Percentiles rank a stretch among this genome's conserved stretches.
Conservation (phyloP, 2,888 invertebrate species). For the Blomia tropicalis region DNA sequence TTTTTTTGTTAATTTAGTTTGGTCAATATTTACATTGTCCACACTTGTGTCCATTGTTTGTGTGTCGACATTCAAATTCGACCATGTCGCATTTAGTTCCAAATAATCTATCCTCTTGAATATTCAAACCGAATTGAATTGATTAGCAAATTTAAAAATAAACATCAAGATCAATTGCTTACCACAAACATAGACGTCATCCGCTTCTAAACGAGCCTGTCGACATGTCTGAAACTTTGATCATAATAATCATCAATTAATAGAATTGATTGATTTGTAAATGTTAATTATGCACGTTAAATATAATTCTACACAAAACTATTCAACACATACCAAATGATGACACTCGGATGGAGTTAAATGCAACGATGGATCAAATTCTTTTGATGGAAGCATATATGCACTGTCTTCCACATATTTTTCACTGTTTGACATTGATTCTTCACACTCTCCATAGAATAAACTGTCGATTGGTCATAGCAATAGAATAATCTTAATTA, state of each 20-base stretch:
- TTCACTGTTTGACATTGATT: constrained; percentile 26
- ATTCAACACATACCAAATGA: not conserved
- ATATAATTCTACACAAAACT: not conserved
- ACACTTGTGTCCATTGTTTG: constrained; percentile 8
- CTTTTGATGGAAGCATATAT: too few relatives aligned
- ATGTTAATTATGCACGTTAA: not conserved
- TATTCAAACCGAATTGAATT: not conserved
- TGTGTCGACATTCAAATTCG: not conserved
- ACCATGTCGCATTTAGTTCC: constrained; percentile 8
- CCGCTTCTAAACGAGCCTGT: not conserved
- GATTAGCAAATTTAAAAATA: not conserved
- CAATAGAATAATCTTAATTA: not conserved
- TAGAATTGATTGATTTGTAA: too few relatives aligned
- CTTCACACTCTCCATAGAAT: constrained; percentile 35
- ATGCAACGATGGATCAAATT: too few relatives aligned
- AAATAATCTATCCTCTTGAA: not conserved
- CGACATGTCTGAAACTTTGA: not conserved
- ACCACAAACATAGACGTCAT: constrained; percentile 4
- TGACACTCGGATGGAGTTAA: not conserved
- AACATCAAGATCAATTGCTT: not conserved
- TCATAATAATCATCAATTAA: not conserved
- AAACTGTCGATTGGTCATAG: constrained; percentile 18
- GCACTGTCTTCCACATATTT: constrained; percentile 10
- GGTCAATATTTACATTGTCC: not conserved
- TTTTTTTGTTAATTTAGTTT: too few relatives aligned